These are phyloP conservation scores for Chlorops oryzae DNA, from an alignment of 1,140 invertebrate genomes.

Conservation along the genomic window DNA sequence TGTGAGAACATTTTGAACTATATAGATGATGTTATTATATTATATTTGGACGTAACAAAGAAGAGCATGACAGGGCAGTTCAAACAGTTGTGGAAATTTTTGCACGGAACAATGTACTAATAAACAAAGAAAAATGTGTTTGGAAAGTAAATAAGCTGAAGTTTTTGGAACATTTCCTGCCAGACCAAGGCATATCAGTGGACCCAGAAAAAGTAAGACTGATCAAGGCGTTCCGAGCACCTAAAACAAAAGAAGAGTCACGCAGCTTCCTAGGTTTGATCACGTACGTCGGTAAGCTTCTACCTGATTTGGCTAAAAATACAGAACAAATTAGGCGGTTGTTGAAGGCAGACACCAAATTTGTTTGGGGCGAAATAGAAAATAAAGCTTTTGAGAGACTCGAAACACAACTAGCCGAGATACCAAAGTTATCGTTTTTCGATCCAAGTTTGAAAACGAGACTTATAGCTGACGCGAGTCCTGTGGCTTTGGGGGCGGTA, in stretches of 20 bases:
- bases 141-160: constrained; percentile 20
- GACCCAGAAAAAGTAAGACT: constrained; percentile 18
- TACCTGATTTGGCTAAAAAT: constrained; percentile 21
- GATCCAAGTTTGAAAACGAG: constrained; percentile 14
- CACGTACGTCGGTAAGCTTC: constrained; percentile 32
- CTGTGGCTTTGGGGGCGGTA: constrained; percentile 28
- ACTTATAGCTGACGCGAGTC: constrained; percentile 32
- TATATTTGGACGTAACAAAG: constrained; percentile 23
- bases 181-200: constrained; percentile 10
- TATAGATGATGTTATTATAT: constrained; percentile 11
- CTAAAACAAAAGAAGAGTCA: constrained; percentile 27
- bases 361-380: too few relatives aligned
- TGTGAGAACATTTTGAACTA: constrained; percentile 5
- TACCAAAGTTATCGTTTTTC: constrained; percentile 16
- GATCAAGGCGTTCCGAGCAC: constrained; percentile 11
- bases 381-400: too few relatives aligned
- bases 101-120: too few relatives aligned
- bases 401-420: too few relatives aligned
- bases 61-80: constrained; percentile 29
- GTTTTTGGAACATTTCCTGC: constrained; percentile 19
- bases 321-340: constrained; percentile 17
- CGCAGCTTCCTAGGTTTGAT: too few relatives aligned
- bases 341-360: too few relatives aligned
- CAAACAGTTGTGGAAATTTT: constrained; percentile 26
- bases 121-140: constrained; percentile 15